These are phyloP conservation scores for Lepidochrysops patricia DNA, from an alignment of 2,888 invertebrate species.

Conservation along the genomic window DNA sequence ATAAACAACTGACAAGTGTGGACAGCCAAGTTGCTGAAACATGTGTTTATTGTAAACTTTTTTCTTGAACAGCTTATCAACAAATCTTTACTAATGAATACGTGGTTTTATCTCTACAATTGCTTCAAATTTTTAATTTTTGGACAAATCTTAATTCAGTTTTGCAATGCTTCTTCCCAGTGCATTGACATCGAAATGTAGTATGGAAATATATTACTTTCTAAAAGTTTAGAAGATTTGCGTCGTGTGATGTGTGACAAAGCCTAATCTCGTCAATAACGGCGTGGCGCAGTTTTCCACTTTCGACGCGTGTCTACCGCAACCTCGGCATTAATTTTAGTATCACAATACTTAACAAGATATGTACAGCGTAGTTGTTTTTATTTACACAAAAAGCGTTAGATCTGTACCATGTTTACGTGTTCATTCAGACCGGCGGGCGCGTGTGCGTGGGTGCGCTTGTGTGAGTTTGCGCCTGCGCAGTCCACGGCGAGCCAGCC, in stretches of 20 bases:
- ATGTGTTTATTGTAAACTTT: too few relatives aligned
- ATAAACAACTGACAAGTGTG: too few relatives aligned
- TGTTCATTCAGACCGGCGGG: slow-evolving; percentile 57
- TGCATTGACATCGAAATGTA: not conserved
- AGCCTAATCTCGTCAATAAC: not conserved
- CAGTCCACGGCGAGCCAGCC: slow-evolving; percentile 49
- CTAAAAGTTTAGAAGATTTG: not conserved
- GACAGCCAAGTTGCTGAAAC: too few relatives aligned
- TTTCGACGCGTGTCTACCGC: not conserved
- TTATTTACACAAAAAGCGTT: slow-evolving; percentile 22
- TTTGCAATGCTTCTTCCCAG: not conserved
- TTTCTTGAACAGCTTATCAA: too few relatives aligned
- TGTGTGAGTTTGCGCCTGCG: slow-evolving; percentile 58
- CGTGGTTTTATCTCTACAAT: too few relatives aligned
- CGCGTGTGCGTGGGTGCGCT: slow-evolving; percentile 50
- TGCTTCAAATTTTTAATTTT: not conserved
- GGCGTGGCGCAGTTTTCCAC: slow-evolving; percentile 6
- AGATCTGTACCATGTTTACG: slow-evolving; percentile 43
- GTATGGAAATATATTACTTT: not conserved
- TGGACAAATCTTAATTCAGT: not conserved
- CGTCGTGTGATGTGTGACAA: not conserved
- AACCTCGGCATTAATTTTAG: slow-evolving; percentile 26
- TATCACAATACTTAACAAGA: slow-evolving; percentile 15
- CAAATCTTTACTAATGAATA: too few relatives aligned
- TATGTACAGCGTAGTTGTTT: slow-evolving; percentile 18